Base-by-base conservation (phyloP, 2,888 invertebrate species). In the Phlogophora meticulosa region DNA sequence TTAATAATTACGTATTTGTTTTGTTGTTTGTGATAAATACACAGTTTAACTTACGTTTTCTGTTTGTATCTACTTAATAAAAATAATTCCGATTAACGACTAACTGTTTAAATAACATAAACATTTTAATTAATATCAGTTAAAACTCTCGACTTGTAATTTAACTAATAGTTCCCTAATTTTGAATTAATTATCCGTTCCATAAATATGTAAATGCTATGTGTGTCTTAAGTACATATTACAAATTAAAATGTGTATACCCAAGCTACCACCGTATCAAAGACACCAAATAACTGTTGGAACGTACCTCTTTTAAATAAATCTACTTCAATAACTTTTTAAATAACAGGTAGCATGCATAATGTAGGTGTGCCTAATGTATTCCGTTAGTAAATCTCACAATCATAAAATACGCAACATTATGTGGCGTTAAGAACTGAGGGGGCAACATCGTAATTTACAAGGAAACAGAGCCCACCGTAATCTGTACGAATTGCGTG, bases 401-500 rank as follows among this genome's bases (percentile, higher is more conserved):
- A 72, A 74, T 74, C 80, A 83, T 78, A 83, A 81, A 83, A 76
- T 71, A 81, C 63, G 53, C 28, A 22, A 72, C 69, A 61, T 75
- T 64, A 76, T 72, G 71, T 58, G 60, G 58, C 57, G 66, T 70
- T 64, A 75, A 82, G 62, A 72, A 66, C 42, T 40, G 65, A 66
- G 64, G 67, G 55, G 61, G 60, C 77, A 79, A 84, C 81, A 78
- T 80, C 81, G 78, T 80, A 83, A 80, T 83, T 81, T 80, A 83
- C 79, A 59, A 74, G 74, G 68, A 70, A 84, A 83, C 82, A 78
- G 82, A 80, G 80, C 74, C 64, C 66, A 77, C 82, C 77, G 84
- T 87, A 90, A 91, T 91, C 88, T 88, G 78, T 80, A 75, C 82
- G 82, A 86, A 89, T 90, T 86, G 90, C 91, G 91, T 91, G 91